Evolutionary conservation across 1,140 invertebrate species (phyloP), one percentile per base, ranked within the genome.

Genomic region (Atta cephalotes): DNA sequence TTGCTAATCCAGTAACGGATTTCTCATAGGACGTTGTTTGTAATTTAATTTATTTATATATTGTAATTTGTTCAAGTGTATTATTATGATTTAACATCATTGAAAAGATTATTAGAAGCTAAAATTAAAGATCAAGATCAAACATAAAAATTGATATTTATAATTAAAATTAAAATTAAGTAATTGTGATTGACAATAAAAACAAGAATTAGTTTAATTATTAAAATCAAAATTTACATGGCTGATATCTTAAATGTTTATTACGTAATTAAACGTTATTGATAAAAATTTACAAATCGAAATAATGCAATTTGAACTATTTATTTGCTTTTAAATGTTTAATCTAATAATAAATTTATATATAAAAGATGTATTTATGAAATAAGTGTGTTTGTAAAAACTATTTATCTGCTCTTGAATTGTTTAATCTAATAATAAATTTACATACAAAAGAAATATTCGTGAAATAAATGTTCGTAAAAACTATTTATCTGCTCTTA

Each of bases 1-100:
- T 18, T 31, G 25, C 28, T 74, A 35, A 53, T 16, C 2, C 5
- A 0, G 6, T 71, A 62, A 7, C 18, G n/a, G 39, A 25, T 72
- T 35, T 68, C n/a, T 45, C 51, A 51, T 45, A 58, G 16, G 1
- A n/a, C 18, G 16, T 58, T 25, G 49, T 72, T 60, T 60, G 39
- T 60, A 60, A 82, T 49, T 82, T 84, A 49, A 49, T 25, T 25
- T 25, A 25, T 25, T 45, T 58, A 58, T 21, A 28, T 58, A 53
- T 21, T 58, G 45, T 21, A 12, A 35, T 14, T 68, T 10, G 1
- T 70, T 70, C 63, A 18, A 70, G n/a, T 28, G 2, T 70, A 25
- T 53, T 79, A 45, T 45, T 45, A 53, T n/a, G 28, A 70, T 53
- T 35, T n/a, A 70, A 35, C 2, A 68, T 80, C 28, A 9, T 5